Evolutionary conservation across 2,888 invertebrate species (phyloP).

Genomic region (Nymphalis c-album): DNA sequence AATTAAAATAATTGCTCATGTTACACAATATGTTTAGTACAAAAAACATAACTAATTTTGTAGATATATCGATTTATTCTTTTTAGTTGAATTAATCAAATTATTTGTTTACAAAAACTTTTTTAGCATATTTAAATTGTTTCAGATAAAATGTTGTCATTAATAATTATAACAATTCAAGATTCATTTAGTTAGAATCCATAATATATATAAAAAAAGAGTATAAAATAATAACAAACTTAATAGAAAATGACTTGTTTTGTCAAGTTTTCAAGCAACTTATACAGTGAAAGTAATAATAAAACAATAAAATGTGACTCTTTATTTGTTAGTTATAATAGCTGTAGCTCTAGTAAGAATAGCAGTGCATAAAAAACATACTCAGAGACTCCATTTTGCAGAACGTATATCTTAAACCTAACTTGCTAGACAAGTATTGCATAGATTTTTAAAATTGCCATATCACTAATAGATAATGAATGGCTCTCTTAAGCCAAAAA

Average conservation of each 20-base stretch:
- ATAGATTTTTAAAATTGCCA: not conserved
- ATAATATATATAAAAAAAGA: not conserved
- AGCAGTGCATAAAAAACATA: slow-evolving; percentile 8
- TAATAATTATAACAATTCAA: not conserved
- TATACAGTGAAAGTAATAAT: not conserved
- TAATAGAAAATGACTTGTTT: slow-evolving; percentile 1
- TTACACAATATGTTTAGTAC: not conserved
- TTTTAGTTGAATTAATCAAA: too few species aligned
- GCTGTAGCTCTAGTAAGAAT: not conserved
- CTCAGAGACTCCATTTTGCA: not conserved
- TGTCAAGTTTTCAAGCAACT: slow-evolving; percentile 10
- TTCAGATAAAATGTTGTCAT: not conserved
- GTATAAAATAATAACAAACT: not conserved
- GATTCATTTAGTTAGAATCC: not conserved
- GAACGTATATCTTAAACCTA: not conserved
- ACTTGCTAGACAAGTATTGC: not conserved
- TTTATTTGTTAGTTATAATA: not conserved
- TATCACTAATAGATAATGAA: not conserved
- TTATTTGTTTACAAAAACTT: not conserved
- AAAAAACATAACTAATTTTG: not conserved
- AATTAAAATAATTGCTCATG: slow-evolving; percentile 13
- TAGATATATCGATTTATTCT: too few species aligned
- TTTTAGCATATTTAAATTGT: not conserved
- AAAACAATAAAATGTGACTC: not conserved
- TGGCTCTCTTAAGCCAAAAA: too few species aligned